phyloP scores from a whole-genome alignment of 2,888 invertebrate species.

The Caenorhabditis macrosperma region DNA sequence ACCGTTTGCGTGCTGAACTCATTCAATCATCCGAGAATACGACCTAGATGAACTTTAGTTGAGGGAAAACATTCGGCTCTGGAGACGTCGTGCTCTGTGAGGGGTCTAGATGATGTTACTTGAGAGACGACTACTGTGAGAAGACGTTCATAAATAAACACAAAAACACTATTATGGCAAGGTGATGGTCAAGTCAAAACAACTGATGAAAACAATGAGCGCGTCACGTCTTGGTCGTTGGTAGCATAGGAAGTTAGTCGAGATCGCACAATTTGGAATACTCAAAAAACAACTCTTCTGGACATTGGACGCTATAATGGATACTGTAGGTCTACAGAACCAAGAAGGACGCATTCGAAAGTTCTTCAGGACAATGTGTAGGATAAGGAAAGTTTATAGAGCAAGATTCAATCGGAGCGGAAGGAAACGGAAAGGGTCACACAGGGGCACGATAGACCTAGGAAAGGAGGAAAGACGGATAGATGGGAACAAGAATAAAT shows the following conservation, averaged over 20 bases:
- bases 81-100: neutral
- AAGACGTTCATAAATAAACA: neutral
- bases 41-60: neutral
- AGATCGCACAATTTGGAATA: too few relatives aligned
- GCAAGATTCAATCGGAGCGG: neutral
- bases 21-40: neutral
- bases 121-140: neutral
- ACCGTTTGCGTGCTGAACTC: neutral
- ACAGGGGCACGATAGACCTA: conserved; percentile 12
- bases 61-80: neutral
- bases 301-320: too few relatives aligned
- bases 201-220: neutral
- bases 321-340: too few relatives aligned
- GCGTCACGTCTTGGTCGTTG: neutral
- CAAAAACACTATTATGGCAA: neutral
- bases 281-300: too few relatives aligned
- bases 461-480: conserved; percentile 9
- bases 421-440: neutral
- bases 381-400: neutral
- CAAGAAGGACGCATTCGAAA: too few relatives aligned
- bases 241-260: neutral
- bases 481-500: conserved; percentile 23
- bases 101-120: neutral
- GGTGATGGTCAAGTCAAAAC: neutral
- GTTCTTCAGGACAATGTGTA: neutral